A percentile compares a stretch with the other conserved stretches of the same genome.
phyloP scores from a whole-genome alignment of 2,797 vertebrate genomes.

The Florisuga fusca region DNA sequence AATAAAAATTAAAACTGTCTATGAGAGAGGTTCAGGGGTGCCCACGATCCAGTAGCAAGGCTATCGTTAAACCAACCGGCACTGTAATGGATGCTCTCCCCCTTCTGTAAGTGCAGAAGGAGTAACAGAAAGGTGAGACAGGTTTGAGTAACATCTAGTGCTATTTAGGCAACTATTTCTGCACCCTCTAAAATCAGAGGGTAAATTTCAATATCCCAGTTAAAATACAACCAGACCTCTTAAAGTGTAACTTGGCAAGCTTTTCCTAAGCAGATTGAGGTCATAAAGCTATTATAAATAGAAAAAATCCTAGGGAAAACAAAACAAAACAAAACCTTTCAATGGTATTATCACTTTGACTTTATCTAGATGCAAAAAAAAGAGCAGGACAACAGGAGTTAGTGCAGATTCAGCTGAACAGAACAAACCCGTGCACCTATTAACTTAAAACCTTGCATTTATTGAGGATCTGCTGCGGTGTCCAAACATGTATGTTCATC shows the following conservation, averaged over 20 bases:
- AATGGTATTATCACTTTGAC: neutral
- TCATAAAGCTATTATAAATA: neutral
- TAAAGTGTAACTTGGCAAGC: neutral
- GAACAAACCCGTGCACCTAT: neutral
- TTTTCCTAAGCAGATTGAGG: neutral
- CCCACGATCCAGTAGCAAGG: neutral
- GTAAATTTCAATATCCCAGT: neutral
- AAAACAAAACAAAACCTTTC: neutral
- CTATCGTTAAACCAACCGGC: neutral
- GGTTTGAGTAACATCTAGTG: neutral
- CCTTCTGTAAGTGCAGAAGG: neutral
- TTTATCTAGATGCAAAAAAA: neutral
- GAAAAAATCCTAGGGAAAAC: neutral
- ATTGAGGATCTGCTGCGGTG: neutral
- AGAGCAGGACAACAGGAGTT: neutral
- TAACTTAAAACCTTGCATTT: neutral
- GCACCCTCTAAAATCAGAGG: neutral
- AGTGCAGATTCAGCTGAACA: neutral
- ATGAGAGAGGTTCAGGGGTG: neutral
- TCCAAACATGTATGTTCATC: accelerated
- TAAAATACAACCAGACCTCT: neutral
- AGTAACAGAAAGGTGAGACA: neutral
- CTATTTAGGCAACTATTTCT: neutral
- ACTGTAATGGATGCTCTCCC: neutral
- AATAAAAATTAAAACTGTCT: no score